Conservation (phyloP, 92 coral and sea anemone genomes). For the Metridium senile region DNA sequence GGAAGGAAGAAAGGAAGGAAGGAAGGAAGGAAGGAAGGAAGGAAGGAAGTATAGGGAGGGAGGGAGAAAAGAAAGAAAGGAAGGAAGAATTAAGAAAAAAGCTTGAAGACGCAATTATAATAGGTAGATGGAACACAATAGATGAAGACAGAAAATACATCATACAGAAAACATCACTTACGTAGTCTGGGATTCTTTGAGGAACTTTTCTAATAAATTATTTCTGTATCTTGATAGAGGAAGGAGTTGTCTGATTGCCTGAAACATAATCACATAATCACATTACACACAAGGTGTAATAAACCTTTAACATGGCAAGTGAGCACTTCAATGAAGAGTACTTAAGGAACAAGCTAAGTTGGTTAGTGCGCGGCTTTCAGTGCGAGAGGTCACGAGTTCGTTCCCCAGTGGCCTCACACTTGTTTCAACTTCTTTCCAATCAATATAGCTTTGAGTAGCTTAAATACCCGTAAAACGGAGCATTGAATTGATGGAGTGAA, state of each 20-base stretch:
- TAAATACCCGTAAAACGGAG: too few relatives aligned
- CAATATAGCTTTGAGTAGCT: too few relatives aligned
- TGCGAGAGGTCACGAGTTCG: too few relatives aligned
- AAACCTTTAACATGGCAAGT: not conserved
- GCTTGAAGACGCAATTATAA: not conserved
- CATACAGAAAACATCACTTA: constrained; percentile 8
- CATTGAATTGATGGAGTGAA: too few relatives aligned
- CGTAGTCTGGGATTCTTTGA: constrained; percentile 92
- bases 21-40: not conserved
- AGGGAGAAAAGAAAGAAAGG: not conserved
- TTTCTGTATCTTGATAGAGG: constrained; percentile 91
- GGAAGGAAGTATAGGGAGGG: not conserved
- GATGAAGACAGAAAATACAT: not conserved
- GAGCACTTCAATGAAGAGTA: too few relatives aligned
- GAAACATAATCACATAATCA: not conserved
- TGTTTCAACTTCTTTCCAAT: too few relatives aligned
- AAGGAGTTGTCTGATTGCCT: constrained; percentile 91
- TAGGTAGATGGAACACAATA: not conserved
- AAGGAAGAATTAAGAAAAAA: not conserved
- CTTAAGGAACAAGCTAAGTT: too few relatives aligned
- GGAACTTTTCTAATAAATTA: constrained; percentile 81
- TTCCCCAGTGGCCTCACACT: too few relatives aligned
- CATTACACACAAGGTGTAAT: not conserved
- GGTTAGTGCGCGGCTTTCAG: too few relatives aligned
- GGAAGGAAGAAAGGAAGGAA: not conserved